A percentile compares a stretch with the other conserved stretches of the same genome.
phyloP scores from a whole-genome alignment of 2,888 invertebrate species.

The Eupithecia centaureata region DNA sequence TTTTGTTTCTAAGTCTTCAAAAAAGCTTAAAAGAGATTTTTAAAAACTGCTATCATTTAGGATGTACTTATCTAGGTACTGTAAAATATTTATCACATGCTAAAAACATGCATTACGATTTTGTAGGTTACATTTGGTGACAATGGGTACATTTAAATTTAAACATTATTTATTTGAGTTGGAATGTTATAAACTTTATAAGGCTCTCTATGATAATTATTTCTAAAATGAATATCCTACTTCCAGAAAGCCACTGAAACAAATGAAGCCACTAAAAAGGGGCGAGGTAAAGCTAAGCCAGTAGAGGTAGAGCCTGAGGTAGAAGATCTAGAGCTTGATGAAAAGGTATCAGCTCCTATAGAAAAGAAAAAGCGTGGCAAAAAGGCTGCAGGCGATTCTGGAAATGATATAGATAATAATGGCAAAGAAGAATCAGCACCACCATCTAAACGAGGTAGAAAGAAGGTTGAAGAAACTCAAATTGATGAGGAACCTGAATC shows the following conservation, averaged over 20 bases:
- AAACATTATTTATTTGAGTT: background rate
- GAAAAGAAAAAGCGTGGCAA: slow-evolving; percentile 68
- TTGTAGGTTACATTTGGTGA: background rate
- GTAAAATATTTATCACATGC: too few species aligned
- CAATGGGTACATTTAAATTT: background rate
- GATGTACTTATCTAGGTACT: too few species aligned
- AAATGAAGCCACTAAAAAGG: slow-evolving; percentile 69
- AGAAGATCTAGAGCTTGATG: slow-evolving; percentile 44
- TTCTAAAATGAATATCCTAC: slow-evolving; percentile 1
- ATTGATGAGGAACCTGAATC: slow-evolving; percentile 53
- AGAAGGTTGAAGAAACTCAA: slow-evolving; percentile 60
- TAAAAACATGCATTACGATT: background rate
- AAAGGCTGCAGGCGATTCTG: slow-evolving; percentile 56
- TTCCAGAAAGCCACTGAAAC: slow-evolving; percentile 74
- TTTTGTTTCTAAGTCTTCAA: too few species aligned
- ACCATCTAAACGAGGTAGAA: slow-evolving; percentile 67
- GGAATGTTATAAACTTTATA: background rate
- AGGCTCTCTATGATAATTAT: background rate
- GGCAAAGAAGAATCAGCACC: slow-evolving; percentile 60
- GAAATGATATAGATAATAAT: slow-evolving; percentile 53
- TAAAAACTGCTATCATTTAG: background rate
- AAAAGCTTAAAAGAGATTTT: background rate
- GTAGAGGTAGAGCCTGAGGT: slow-evolving; percentile 51
- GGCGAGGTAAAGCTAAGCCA: slow-evolving; percentile 69
- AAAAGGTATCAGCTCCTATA: slow-evolving; percentile 43